These are phyloP conservation scores for Pristionchus maxplancki DNA, from an alignment of 2,888 invertebrate species.

Conservation along the genomic window DNA sequence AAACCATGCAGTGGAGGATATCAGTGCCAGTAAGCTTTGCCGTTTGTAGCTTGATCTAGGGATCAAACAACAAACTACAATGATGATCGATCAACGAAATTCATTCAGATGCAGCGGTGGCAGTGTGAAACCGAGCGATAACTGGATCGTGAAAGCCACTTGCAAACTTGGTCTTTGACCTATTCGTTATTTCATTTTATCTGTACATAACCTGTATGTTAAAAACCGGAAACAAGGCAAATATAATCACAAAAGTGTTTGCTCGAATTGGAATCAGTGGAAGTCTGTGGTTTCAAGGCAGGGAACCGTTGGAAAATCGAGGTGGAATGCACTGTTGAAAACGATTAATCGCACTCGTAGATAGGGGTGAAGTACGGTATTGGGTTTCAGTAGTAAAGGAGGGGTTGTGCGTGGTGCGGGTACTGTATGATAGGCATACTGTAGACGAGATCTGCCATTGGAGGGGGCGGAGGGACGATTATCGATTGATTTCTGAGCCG, in stretches of 20 bases:
- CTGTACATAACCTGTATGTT: slow-evolving; percentile 22
- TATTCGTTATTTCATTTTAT: neutral
- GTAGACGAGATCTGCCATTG: neutral
- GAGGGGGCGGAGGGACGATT: slow-evolving; percentile 24
- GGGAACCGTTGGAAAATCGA: neutral
- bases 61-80: neutral
- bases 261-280: neutral
- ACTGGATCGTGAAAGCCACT: neutral
- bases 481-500: neutral
- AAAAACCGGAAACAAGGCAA: neutral
- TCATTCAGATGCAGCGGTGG: neutral
- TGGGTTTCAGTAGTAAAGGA: neutral
- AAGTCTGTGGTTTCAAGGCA: neutral
- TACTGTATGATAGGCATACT: neutral
- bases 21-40: slow-evolving; percentile 8
- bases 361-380: neutral
- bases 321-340: slow-evolving; percentile 1
- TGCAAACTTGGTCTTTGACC: slow-evolving; percentile 2
- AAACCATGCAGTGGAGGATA: slow-evolving; percentile 24
- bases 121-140: neutral
- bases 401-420: neutral
- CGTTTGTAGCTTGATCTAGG: neutral
- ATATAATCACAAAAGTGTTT: neutral
- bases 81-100: neutral
- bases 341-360: slow-evolving; percentile 10